phyloP scores from a whole-genome alignment of 2,113 vertebrate species.

The Phaetusa simplex region DNA sequence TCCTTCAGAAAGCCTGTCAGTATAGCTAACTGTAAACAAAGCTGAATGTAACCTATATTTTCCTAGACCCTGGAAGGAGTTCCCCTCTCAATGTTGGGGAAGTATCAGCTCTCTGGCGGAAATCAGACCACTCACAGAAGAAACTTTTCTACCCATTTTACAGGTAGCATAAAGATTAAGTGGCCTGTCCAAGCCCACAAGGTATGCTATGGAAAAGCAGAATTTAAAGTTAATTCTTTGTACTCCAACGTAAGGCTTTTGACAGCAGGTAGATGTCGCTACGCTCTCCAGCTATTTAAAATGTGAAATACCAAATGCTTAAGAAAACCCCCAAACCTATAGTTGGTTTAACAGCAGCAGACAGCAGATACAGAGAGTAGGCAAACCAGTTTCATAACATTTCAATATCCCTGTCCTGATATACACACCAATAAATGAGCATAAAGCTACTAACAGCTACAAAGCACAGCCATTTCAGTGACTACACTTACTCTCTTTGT shows the following conservation, averaged over 20 bases:
- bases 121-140: not conserved
- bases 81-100: not conserved
- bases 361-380: not conserved
- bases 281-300: not conserved
- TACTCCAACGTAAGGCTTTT: not conserved
- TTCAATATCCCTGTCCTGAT: not conserved
- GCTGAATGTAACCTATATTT: accelerated
- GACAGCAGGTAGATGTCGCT: not conserved
- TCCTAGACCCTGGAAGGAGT: not conserved
- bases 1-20: not conserved
- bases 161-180: not conserved
- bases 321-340: not conserved
- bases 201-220: not conserved
- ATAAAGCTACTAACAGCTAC: not conserved
- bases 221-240: not conserved
- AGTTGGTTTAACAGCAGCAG: not conserved
- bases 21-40: not conserved
- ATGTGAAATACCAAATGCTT: not conserved
- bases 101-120: not conserved
- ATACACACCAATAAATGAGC: not conserved
- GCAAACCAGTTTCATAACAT: not conserved
- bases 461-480: not conserved
- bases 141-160: not conserved
- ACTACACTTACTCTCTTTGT: not conserved
- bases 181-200: not conserved